Evolutionary conservation across 37 sponge, comb jelly and placozoan species (phyloP).

Genomic region (Cliona cf. orientalis): DNA sequence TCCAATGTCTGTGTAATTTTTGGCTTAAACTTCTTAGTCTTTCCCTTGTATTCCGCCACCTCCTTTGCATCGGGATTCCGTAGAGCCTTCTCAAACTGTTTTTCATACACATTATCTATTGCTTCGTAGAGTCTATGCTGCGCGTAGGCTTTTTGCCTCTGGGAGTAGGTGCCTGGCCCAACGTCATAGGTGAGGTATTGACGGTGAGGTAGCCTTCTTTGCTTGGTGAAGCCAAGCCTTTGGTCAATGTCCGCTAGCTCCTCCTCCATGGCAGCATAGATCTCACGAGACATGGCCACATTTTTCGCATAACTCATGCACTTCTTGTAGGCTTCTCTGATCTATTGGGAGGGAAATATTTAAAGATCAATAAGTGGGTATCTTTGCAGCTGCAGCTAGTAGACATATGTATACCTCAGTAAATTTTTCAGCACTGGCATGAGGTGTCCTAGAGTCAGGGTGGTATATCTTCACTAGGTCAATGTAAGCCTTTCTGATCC

Average conservation of each 20-base stretch:
- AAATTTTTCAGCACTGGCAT: constrained; percentile 15
- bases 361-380: background rate
- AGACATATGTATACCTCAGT: background rate
- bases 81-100: constrained; percentile 22
- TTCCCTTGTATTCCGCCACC: background rate
- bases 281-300: background rate
- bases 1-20: constrained; percentile 2
- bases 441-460: constrained; percentile 25
- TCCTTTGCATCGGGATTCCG: constrained; percentile 22
- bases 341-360: background rate
- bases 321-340: constrained; percentile 38
- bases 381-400: background rate
- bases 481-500: constrained; percentile 32
- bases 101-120: constrained; percentile 41
- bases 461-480: constrained; percentile 20
- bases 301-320: constrained; percentile 25
- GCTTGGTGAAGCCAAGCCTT: constrained; percentile 11
- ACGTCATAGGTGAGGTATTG: constrained; percentile 34
- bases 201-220: constrained; percentile 18
- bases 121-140: constrained; percentile 25
- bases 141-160: constrained; percentile 26
- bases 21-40: background rate
- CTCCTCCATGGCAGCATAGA: constrained; percentile 22
- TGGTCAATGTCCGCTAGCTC: constrained; percentile 23
- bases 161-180: constrained; percentile 20